Evolutionary conservation across 2,888 invertebrate genomes (phyloP).

Genomic region (Drosophila helvetica): DNA sequence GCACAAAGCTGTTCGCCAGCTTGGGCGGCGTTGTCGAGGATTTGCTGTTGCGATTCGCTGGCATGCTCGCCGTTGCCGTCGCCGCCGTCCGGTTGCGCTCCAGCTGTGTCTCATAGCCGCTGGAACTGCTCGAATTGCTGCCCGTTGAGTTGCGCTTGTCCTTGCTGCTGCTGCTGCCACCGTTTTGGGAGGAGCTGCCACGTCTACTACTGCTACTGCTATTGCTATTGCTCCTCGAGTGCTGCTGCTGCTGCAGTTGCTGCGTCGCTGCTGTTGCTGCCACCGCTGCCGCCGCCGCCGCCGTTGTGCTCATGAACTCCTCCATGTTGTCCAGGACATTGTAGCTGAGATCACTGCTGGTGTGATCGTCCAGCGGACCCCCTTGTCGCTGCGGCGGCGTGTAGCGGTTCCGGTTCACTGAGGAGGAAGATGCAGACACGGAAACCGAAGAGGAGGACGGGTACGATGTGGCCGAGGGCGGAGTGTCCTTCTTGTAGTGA

Average conservation of each 20-base stretch:
- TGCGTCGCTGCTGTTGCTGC: conserved; percentile 35
- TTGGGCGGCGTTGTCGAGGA: conserved; percentile 68
- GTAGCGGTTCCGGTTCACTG: conserved; percentile 59
- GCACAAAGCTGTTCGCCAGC: conserved; percentile 61
- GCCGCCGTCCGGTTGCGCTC: conserved; percentile 56
- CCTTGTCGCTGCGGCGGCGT: conserved; percentile 70
- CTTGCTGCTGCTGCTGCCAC: conserved; percentile 35
- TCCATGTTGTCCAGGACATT: conserved; percentile 81
- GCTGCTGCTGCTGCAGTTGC: conserved; percentile 33
- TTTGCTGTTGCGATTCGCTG: conserved; percentile 41
- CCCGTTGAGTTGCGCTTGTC: conserved; percentile 73
- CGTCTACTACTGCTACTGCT: conserved; percentile 37
- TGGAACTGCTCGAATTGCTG: conserved; percentile 68
- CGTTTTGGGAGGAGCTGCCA: conserved; percentile 45
- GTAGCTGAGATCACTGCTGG: conserved; percentile 80
- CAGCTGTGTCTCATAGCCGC: conserved; percentile 63
- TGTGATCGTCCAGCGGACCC: conserved; percentile 60
- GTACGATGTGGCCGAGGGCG: conserved; percentile 24
- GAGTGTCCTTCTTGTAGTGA: conserved; percentile 88
- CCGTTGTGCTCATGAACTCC: conserved; percentile 74
- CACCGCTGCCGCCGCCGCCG: conserved; percentile 42
- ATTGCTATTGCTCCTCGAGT: conserved; percentile 31
- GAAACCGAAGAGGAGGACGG: conserved; percentile 8
- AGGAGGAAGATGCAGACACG: conserved; percentile 28
- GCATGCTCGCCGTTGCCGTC: conserved; percentile 33